A percentile compares a stretch with the other conserved stretches of the same genome.
Evolutionary conservation across 1,140 invertebrate genomes (phyloP).

Genomic region (Sitophilus oryzae): DNA sequence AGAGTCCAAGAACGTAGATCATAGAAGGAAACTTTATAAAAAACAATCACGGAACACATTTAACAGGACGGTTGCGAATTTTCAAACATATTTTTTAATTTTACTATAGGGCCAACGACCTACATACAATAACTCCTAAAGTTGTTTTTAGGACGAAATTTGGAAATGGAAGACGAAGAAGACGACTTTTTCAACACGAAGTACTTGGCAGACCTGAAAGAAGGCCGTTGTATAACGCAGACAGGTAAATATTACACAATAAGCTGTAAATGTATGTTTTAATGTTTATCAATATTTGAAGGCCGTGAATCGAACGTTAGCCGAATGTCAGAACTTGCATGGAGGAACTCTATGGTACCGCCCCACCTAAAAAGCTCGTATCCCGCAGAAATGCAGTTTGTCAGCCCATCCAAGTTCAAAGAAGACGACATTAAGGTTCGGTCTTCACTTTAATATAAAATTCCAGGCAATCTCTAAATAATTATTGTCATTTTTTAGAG

Average conservation of each 20-base stretch:
- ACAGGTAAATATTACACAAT: not conserved
- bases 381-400: conserved; percentile 76
- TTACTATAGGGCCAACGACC: no score
- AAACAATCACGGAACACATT: not conserved
- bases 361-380: conserved; percentile 87
- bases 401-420: conserved; percentile 46
- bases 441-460: no score
- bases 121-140: not conserved
- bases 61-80: no score
- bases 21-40: no score
- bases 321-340: conserved; percentile 65
- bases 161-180: conserved; percentile 76
- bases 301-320: conserved; percentile 38
- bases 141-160: conserved; percentile 43
- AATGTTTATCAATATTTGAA: not conserved
- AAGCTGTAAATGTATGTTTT: no score
- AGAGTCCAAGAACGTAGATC: no score
- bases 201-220: conserved; percentile 61
- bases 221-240: conserved; percentile 38
- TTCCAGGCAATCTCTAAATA: no score
- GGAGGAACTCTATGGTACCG: conserved; percentile 78
- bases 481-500: conserved; percentile 39
- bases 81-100: no score
- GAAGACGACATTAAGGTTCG: conserved; percentile 78
- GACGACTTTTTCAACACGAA: conserved; percentile 74